Base-by-base conservation (phyloP, 2,113 vertebrate genomes). In the Agapornis roseicollis region DNA sequence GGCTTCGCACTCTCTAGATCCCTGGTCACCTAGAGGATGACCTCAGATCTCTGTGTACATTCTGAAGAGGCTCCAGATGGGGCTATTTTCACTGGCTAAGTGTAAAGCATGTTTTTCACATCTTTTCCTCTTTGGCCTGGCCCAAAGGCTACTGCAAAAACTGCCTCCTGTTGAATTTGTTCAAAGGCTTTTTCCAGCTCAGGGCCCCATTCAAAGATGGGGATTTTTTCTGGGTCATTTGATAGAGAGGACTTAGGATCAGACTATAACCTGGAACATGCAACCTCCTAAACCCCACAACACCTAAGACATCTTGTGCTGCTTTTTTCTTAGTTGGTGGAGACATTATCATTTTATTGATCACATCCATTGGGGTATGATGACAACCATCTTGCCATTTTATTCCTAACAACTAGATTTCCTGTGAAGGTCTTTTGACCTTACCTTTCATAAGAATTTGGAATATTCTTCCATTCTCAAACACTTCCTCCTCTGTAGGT, bases 1-100 rank as follows among this genome's bases (percentile, higher is more conserved):
- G 28, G 11, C 17, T 84, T 49, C 31, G 18, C 18, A 29, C n/a
- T 11, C 17, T 27, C 8, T 39, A 23, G 23, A 74, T n/a, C 33
- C 41, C 47, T 25, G 8, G 28, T 6, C 11, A 63, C 6, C 15
- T 39, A 35, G 12, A 55, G 0, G 0, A 19, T 41, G 46, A 28
- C 9, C 2, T 80, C 33, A 17, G 37, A 33, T 63, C 19, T 50
- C 17, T 33, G 31, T 14, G 3, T 6, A 9, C 3, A 46, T 80
- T 64, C 24, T 56, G 24, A 17, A 58, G 28, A 69, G 37, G 33
- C 29, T 69, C 7, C 37, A 63, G 28, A 7, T 44, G 8, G 33
- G 17, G 8, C 20, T 20, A 33, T 73, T 80, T 29, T 55, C 23
- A 10, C 4, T 46, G 28, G 10, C 12, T 56, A 56, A 4, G 17